Evolutionary conservation across 64 coral and sea anemone species (phyloP).

Genomic region (Montipora foliosa): DNA sequence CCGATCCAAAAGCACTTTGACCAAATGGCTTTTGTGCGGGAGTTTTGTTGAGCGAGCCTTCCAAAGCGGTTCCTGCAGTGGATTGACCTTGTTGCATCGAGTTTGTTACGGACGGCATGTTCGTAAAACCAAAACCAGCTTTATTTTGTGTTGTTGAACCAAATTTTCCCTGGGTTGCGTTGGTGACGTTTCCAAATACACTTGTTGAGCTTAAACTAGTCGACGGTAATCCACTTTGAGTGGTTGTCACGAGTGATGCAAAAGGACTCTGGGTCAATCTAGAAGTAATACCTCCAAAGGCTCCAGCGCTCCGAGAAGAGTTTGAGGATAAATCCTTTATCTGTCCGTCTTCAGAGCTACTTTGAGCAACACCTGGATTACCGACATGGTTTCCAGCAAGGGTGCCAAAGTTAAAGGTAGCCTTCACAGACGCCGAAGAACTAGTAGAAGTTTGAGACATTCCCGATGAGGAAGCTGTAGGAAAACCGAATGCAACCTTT

Average conservation of each 20-base stretch:
- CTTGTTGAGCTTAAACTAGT: background rate
- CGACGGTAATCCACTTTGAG: background rate
- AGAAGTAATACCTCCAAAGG: background rate
- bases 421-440: background rate
- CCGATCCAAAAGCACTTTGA: slow-evolving; percentile 22
- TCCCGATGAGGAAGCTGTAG: background rate
- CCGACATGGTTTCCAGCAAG: background rate
- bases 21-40: slow-evolving; percentile 18
- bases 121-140: background rate
- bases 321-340: background rate
- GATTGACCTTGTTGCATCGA: background rate
- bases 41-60: background rate
- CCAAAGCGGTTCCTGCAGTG: background rate
- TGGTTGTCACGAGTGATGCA: background rate
- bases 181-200: background rate
- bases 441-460: background rate
- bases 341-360: background rate
- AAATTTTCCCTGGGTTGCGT: background rate
- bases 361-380: background rate
- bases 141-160: slow-evolving; percentile 6
- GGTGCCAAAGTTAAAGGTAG: background rate
- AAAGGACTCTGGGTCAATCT: background rate
- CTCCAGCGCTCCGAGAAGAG: background rate
- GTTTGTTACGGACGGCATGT: slow-evolving; percentile 12
- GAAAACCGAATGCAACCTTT: background rate